A percentile compares a stretch with the other conserved stretches of the same genome.
Evolutionary conservation across 2,888 invertebrate genomes (phyloP).

Genomic region (Dendrolimus pini): DNA sequence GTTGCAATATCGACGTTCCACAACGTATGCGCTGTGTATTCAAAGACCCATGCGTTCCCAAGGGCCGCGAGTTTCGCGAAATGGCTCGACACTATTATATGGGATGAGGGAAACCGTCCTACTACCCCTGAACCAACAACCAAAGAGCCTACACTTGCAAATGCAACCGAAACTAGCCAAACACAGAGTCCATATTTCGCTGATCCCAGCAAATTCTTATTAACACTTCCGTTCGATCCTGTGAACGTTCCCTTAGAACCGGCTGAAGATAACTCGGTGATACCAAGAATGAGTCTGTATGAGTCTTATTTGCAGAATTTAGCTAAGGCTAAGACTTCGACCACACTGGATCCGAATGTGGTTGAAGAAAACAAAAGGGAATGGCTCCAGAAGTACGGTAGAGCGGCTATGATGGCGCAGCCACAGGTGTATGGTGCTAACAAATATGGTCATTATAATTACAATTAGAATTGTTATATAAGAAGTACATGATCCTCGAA

Average conservation of each 20-base stretch:
- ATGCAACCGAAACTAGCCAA: slow-evolving; percentile 22
- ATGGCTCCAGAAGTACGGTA: slow-evolving; percentile 37
- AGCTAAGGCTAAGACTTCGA: slow-evolving; percentile 37
- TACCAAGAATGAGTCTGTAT: slow-evolving; percentile 61
- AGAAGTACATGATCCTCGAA: background rate
- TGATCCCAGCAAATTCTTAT: slow-evolving; percentile 44
- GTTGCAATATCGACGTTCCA: slow-evolving; percentile 50
- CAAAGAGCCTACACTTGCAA: slow-evolving; percentile 12
- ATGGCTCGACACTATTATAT: slow-evolving; percentile 60
- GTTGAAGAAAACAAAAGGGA: slow-evolving; percentile 19
- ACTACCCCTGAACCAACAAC: slow-evolving; percentile 20
- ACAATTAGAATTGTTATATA: slow-evolving; percentile 15
- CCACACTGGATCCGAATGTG: slow-evolving; percentile 27
- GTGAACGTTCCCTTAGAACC: slow-evolving; percentile 61
- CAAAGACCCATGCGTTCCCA: slow-evolving; percentile 59
- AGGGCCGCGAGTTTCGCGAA: slow-evolving; percentile 46
- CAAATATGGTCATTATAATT: slow-evolving; percentile 36
- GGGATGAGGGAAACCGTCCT: slow-evolving; percentile 55
- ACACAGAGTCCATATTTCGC: slow-evolving; percentile 20
- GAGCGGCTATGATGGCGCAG: slow-evolving; percentile 27
- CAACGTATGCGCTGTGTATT: slow-evolving; percentile 57
- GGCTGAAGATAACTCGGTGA: slow-evolving; percentile 53
- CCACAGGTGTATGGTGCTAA: slow-evolving; percentile 24
- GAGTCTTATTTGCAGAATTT: slow-evolving; percentile 59
- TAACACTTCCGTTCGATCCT: slow-evolving; percentile 57